Evolutionary conservation across 2,888 invertebrate genomes (phyloP), one percentile per base, ranked within the genome.

Genomic region (Brenthis ino): DNA sequence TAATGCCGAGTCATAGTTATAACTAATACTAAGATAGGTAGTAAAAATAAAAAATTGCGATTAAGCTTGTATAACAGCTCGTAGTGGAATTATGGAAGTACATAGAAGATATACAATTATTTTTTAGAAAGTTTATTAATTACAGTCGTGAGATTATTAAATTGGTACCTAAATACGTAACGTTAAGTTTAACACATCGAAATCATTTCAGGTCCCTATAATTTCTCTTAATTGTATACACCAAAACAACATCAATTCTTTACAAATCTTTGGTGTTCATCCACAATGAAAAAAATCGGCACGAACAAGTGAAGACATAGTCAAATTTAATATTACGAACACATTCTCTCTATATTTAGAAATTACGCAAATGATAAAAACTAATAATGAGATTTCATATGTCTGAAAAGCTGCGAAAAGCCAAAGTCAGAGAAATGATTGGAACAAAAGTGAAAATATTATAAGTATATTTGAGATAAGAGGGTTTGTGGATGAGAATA

Each of bases 251-350:
- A 79, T 86, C 80, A 85, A 87, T 83, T 85, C 83, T 87, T 89
- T 86, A 89, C 87, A 91, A 90, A 92, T 93, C 93, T 93, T 93
- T 93, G 93, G 93, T 91, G 93, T 89, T 87, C 85, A 88, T 91
- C 87, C 87, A 91, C 88, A 87, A 88, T 87, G 86, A 87, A 87
- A 84, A 85, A 85, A 74, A 71, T 88, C 89, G 85, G 90, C 89
- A 89, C 88, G 82, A 85, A 86, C 81, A 80, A 86, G 84, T 84
- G 83, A 87, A 85, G 83, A 83, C 82, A 81, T 84, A 82, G 71
- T 76, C 80, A 82, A 80, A 83, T 83, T 85, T 82, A 84, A 85
- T 79, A 85, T 86, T 84, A 90, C 91, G 91, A 92, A 91, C 92
- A 93, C 92, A 92, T 89, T 87, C 84, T 83, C 85, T 84, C 79